phyloP scores from a whole-genome alignment of 2,888 invertebrate genomes.

The Thelaira solivaga region DNA sequence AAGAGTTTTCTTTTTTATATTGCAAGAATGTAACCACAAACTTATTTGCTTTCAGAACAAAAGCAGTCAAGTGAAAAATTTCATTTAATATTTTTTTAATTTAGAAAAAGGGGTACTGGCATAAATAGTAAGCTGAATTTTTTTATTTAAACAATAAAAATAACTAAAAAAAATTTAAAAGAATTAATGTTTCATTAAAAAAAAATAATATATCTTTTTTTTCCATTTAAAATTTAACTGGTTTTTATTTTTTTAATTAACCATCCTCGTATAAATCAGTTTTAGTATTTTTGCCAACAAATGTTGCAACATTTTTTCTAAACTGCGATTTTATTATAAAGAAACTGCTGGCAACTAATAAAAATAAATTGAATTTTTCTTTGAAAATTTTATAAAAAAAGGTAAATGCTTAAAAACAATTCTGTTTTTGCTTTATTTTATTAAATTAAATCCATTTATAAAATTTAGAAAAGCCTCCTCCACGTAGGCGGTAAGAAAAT shows the following conservation, averaged over 20 bases:
- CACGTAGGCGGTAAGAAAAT: not conserved
- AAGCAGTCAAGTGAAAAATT: constrained; percentile 32
- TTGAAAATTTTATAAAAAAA: not conserved
- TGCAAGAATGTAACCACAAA: constrained; percentile 17
- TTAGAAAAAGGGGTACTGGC: not conserved
- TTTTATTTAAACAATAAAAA: too few species aligned
- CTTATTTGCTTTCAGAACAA: not conserved
- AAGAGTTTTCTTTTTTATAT: too few species aligned
- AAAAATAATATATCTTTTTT: not conserved
- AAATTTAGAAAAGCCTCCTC: not conserved
- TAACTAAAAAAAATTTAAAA: too few species aligned
- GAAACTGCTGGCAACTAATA: not conserved
- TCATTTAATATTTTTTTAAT: not conserved
- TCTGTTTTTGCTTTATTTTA: too few species aligned
- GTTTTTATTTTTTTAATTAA: too few species aligned
- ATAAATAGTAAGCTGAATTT: too few species aligned
- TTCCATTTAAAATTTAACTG: not conserved
- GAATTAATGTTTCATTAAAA: not conserved
- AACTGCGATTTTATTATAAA: not conserved
- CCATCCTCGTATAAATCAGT: not conserved
- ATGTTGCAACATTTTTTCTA: not conserved
- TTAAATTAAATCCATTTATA: not conserved
- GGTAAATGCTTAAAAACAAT: not conserved
- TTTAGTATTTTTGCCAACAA: not conserved
- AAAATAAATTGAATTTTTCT: not conserved